A percentile compares a stretch with the other conserved stretches of the same genome.
These are phyloP conservation scores for Sphinx pinastri DNA, from an alignment of 2,888 invertebrate species.

Conservation along the genomic window DNA sequence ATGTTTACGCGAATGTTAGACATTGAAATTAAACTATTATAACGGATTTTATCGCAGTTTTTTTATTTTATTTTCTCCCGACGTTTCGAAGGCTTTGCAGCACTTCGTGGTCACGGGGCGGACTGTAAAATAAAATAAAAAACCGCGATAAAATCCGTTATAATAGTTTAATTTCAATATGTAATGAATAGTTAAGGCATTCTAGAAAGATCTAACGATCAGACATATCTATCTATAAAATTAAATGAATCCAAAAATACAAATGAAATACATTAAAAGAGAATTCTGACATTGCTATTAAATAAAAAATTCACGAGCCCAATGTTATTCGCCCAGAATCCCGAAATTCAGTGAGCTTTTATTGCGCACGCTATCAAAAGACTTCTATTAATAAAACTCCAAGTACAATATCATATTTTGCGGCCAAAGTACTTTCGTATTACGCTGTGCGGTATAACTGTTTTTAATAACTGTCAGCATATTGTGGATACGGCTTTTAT, in stretches of 20 bases:
- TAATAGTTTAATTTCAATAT: too few relatives aligned
- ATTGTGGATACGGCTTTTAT: slow-evolving; percentile 34
- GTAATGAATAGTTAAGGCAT: not conserved
- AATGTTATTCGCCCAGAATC: not conserved
- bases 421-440: slow-evolving; percentile 34
- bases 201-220: not conserved
- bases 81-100: too few relatives aligned
- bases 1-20: too few relatives aligned
- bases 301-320: not conserved
- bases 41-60: too few relatives aligned
- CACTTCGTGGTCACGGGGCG: too few relatives aligned
- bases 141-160: too few relatives aligned
- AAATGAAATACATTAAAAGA: not conserved
- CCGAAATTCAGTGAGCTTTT: slow-evolving; percentile 26
- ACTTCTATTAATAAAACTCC: slow-evolving; percentile 56
- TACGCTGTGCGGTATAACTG: slow-evolving; percentile 34
- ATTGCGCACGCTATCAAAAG: slow-evolving; percentile 45
- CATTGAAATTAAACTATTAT: too few relatives aligned
- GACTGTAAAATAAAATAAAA: too few relatives aligned
- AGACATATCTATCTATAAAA: too few relatives aligned
- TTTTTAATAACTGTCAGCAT: slow-evolving; percentile 40
- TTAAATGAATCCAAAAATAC: not conserved
- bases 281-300: not conserved
- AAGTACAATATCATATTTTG: slow-evolving; percentile 46
- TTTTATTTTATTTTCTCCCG: too few relatives aligned